Conservation (phyloP, 2,797 vertebrate species). For the Eulemur mongoz region DNA sequence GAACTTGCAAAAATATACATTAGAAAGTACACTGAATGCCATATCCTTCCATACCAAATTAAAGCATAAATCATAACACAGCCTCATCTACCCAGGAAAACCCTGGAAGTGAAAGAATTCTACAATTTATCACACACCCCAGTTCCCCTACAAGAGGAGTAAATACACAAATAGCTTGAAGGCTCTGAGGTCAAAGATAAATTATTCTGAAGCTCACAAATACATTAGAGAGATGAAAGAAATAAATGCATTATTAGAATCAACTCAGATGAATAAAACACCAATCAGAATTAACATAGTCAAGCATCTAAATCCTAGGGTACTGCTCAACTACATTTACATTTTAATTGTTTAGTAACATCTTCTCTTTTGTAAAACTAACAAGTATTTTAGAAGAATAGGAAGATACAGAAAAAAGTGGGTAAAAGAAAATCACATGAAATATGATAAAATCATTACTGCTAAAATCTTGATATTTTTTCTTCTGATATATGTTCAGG, state of each 20-base stretch:
- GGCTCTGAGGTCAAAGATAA: constrained; percentile 64
- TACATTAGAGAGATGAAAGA: constrained; percentile 42
- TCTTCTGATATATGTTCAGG: neutral
- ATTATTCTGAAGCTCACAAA: constrained; percentile 58
- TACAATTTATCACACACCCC: constrained; percentile 54
- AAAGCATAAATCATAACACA: constrained; percentile 57
- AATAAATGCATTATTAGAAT: constrained; percentile 45
- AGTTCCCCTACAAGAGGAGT: constrained; percentile 30
- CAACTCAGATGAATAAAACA: constrained; percentile 39
- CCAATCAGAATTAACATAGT: neutral
- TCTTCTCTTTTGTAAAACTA: neutral
- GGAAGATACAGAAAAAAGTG: neutral
- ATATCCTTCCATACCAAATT: constrained; percentile 14
- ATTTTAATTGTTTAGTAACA: constrained; percentile 9
- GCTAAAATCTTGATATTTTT: neutral
- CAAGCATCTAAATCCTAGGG: neutral
- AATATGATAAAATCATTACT: neutral
- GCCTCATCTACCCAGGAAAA: constrained; percentile 42
- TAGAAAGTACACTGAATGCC: constrained; percentile 50
- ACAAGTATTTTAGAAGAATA: neutral
- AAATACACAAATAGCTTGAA: constrained; percentile 64
- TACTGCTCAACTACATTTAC: neutral
- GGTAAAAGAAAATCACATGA: neutral
- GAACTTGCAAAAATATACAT: constrained; percentile 31
- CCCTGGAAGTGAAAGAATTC: constrained; percentile 56